Evolutionary conservation across 2,113 vertebrate species (phyloP).

Genomic region (Sisor rabdophorus): DNA sequence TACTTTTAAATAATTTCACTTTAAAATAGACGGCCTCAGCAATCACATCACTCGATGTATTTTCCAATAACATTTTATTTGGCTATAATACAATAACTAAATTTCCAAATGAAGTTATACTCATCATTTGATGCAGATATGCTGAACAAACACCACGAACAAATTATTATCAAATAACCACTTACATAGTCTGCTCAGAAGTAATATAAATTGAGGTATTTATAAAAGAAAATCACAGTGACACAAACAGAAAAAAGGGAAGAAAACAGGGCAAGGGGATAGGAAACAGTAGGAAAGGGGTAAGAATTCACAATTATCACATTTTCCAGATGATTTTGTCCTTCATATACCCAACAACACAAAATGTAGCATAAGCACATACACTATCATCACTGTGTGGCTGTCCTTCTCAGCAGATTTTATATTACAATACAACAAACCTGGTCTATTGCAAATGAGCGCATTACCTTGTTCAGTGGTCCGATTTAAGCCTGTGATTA

Average conservation of each 20-base stretch:
- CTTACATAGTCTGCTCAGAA: not conserved
- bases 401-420: slow-evolving; percentile 33
- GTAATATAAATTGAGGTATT: not conserved
- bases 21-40: too few relatives aligned
- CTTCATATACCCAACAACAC: not conserved
- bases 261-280: not conserved
- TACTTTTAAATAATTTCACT: too few relatives aligned
- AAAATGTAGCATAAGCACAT: not conserved
- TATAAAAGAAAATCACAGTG: not conserved
- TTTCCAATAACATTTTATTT: too few relatives aligned
- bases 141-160: not conserved
- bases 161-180: not conserved
- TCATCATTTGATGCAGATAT: too few relatives aligned
- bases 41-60: too few relatives aligned
- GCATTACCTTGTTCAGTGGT: slow-evolving; percentile 70
- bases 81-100: too few relatives aligned
- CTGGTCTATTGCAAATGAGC: slow-evolving; percentile 60
- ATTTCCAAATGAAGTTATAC: too few relatives aligned
- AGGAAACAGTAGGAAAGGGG: not conserved
- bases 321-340: not conserved
- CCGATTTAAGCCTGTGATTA: slow-evolving; percentile 64
- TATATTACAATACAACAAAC: slow-evolving; percentile 61
- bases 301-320: not conserved
- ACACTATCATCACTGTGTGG: not conserved
- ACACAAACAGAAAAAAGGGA: not conserved